Evolutionary conservation across 2,113 vertebrate genomes (phyloP), one percentile per base, ranked within the genome.

Genomic region (Oxygymnocypris stewartii): DNA sequence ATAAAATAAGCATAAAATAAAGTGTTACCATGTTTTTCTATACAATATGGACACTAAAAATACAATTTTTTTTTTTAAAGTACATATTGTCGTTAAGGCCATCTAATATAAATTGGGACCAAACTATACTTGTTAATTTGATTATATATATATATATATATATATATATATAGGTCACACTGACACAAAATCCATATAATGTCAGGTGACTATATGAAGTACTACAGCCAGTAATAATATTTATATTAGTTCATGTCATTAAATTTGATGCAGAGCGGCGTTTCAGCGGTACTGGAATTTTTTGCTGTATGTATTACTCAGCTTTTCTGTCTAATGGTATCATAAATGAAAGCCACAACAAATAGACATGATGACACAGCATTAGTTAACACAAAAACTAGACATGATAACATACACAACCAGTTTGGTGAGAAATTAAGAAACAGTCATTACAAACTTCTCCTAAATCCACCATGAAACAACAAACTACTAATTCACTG

Each of bases 391-490:
- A 75, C 20, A 42, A n/a, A 75, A 75, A 12, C 40, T n/a, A 47
- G 42, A 25, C 73, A 1, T 25, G 11, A 75, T 25, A 8, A 28
- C 42, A 49, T 37, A 28, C 23, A 80, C 4, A 63, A 80, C 54
- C 28, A 80, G 78, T 80, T 42, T 42, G 54, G 78, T 20, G 16
- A 80, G 78, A 63, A 63, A 42, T 63, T 61, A 1, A 25, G 42
- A 23, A 31, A 25, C 42, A 28, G 31, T 20, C 51, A 20, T 79
- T 4, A 13, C 23, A 79, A 79, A 79, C 49, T 2, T 59, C 9
- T 47, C 42, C 13, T 47, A 75, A 59, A 75, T 49, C n/a, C 13
- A 47, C 23, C n/a, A 49, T 28, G 23, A 42, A 76, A 76, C 42
- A 25, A 47, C 20, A 75, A 14, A 7, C 37, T 57, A 57, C 23